phyloP scores from a whole-genome alignment of 37 sponge, comb jelly and placozoan species.

The Cliona cf. orientalis region DNA sequence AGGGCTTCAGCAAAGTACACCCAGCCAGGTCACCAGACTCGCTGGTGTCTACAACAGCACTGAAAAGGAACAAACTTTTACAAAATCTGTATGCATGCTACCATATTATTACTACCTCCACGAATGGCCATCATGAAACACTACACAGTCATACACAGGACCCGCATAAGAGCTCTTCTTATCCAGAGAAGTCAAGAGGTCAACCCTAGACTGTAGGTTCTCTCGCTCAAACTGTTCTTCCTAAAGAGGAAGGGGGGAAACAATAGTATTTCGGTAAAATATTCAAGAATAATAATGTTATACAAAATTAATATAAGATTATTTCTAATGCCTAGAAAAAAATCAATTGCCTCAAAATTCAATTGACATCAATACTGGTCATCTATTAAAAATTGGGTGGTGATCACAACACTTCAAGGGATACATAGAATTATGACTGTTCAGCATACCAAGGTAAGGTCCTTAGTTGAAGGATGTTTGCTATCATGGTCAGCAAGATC shows the following conservation, averaged over 20 bases:
- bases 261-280: no score
- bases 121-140: slow-evolving; percentile 83
- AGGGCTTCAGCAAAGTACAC: slow-evolving; percentile 69
- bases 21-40: slow-evolving; percentile 73
- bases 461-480: slow-evolving; percentile 12
- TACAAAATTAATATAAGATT: no score
- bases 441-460: slow-evolving; percentile 2
- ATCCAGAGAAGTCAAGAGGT: slow-evolving; percentile 50
- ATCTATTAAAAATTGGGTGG: no score
- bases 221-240: slow-evolving; percentile 56
- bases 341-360: no score
- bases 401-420: no score
- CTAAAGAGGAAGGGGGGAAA: slow-evolving; percentile 3
- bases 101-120: slow-evolving; percentile 65
- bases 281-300: no score
- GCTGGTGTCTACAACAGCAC: slow-evolving; percentile 88
- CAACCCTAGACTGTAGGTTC: slow-evolving; percentile 72
- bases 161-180: slow-evolving; percentile 60
- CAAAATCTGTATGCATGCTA: neutral
- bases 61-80: neutral
- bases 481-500: slow-evolving; percentile 61
- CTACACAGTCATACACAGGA: slow-evolving; percentile 90
- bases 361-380: no score
- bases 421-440: neutral
- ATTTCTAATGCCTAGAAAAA: no score